Evolutionary conservation across 1,140 invertebrate genomes (phyloP).

Genomic region (Chironomus striatipennis): DNA sequence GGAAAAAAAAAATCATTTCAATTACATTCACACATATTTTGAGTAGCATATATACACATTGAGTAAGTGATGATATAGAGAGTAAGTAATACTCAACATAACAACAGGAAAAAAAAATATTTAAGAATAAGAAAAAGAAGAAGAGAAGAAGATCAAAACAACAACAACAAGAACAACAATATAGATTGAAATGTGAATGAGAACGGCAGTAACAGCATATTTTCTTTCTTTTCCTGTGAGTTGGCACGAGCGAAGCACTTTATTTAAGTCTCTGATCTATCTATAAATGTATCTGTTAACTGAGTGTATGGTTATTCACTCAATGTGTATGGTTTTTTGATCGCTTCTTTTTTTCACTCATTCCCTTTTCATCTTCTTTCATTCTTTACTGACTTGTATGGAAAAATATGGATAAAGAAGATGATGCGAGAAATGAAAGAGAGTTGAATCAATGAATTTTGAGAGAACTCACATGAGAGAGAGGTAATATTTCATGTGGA

Average conservation of each 20-base stretch:
- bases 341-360: neutral
- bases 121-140: too few species aligned
- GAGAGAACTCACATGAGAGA: neutral
- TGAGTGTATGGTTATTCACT: slow-evolving; percentile 1
- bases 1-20: too few species aligned
- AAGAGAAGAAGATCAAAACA: too few species aligned
- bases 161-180: too few species aligned
- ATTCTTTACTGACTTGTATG: too few species aligned
- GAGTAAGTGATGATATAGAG: too few species aligned
- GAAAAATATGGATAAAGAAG: neutral
- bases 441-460: neutral
- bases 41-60: too few species aligned
- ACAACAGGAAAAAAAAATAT: too few species aligned
- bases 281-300: slow-evolving; percentile 21
- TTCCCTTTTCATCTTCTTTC: too few species aligned
- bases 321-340: neutral
- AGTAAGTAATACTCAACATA: too few species aligned
- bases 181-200: neutral
- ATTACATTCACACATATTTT: too few species aligned
- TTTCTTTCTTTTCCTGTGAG: neutral
- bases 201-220: neutral
- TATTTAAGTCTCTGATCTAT: slow-evolving; percentile 21
- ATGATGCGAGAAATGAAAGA: neutral
- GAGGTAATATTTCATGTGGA: neutral
- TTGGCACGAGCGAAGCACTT: slow-evolving; percentile 22